Evolutionary conservation across 2,888 invertebrate genomes (phyloP).

Genomic region (Synanthedon andrenaeformis): DNA sequence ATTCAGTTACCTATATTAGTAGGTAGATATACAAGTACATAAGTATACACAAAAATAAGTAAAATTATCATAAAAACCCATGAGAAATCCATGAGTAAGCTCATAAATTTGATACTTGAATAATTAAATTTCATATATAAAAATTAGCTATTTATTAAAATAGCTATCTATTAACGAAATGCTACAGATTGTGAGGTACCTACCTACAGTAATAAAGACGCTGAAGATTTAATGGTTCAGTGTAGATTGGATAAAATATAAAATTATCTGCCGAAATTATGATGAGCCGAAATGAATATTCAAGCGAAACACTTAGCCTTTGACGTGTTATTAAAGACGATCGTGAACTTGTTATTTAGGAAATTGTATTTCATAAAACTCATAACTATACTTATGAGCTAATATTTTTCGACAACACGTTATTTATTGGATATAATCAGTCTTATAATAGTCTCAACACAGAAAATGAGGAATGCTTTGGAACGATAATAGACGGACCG

Average conservation of each 20-base stretch:
- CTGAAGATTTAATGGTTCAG: constrained; percentile 21
- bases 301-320: constrained; percentile 60
- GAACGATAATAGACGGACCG: not conserved
- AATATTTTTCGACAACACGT: constrained; percentile 63
- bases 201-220: constrained; percentile 9
- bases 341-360: constrained; percentile 63
- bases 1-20: too few species aligned
- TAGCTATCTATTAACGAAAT: constrained; percentile 28
- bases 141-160: constrained; percentile 6
- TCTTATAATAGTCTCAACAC: constrained; percentile 14
- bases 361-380: constrained; percentile 68
- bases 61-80: too few species aligned
- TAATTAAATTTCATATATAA: not conserved
- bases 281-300: constrained; percentile 66
- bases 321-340: constrained; percentile 60
- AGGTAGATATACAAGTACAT: too few species aligned
- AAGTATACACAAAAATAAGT: too few species aligned
- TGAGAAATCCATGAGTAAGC: too few species aligned
- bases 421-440: constrained; percentile 48
- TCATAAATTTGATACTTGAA: not conserved
- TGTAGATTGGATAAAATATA: constrained; percentile 53
- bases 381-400: constrained; percentile 66
- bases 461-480: not conserved
- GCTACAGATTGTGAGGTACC: constrained; percentile 18
- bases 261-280: constrained; percentile 65